These are phyloP conservation scores for Zapornia atra DNA, from an alignment of 2,113 vertebrate genomes.

Conservation along the genomic window DNA sequence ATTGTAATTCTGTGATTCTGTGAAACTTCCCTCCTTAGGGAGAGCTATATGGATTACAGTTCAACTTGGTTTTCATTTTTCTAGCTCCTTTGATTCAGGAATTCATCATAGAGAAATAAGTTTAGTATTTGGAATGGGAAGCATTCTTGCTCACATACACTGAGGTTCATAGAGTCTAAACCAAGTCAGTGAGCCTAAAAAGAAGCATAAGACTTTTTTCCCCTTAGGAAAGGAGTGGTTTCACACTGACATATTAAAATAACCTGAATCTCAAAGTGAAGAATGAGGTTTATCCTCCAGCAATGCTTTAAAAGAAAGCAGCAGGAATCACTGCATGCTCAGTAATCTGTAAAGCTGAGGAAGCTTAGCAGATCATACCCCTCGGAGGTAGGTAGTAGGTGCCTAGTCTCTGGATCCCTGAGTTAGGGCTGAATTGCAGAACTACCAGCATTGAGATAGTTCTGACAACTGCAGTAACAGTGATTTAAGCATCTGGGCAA, in stretches of 20 bases:
- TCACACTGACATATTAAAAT: conserved; percentile 7
- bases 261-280: conserved; percentile 13
- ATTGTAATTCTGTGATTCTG: too few species aligned
- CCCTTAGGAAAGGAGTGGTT: background rate
- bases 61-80: background rate
- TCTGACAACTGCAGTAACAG: conserved; percentile 40
- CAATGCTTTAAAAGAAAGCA: background rate
- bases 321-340: background rate
- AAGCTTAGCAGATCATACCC: conserved; percentile 35
- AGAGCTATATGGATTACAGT: background rate
- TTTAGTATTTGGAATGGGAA: background rate
- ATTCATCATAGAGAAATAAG: background rate
- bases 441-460: conserved; percentile 48
- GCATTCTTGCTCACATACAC: background rate
- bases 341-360: conserved; percentile 31
- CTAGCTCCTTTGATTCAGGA: background rate
- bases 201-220: background rate
- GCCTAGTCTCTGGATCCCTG: background rate
- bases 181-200: background rate
- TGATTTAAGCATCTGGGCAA: conserved; percentile 48
- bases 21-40: background rate
- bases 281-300: conserved; percentile 1
- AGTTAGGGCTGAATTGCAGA: conserved; percentile 37
- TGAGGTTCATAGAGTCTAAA: background rate
- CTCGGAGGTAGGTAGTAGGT: conserved; percentile 29